Evolutionary conservation across 2,797 vertebrate species (phyloP).

Genomic region (Echiichthys vipera): DNA sequence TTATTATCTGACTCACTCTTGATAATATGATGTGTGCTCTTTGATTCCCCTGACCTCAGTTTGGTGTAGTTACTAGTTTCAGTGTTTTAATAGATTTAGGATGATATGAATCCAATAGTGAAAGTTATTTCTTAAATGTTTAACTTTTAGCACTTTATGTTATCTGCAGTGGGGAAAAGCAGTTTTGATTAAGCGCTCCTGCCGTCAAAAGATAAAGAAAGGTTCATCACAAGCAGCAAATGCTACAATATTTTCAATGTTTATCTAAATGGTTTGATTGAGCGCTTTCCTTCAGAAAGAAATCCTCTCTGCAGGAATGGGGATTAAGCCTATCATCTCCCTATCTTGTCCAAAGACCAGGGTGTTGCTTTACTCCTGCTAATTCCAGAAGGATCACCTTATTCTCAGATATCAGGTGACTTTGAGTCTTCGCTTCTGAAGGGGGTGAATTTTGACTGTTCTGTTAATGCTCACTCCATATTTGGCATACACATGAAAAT

Average conservation of each 20-base stretch:
- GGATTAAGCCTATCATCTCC: slow-evolving; percentile 71
- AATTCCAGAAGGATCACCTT: slow-evolving; percentile 62
- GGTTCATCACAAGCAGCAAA: slow-evolving; percentile 62
- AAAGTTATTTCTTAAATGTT: slow-evolving; percentile 62
- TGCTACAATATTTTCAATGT: slow-evolving; percentile 58
- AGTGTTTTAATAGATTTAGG: slow-evolving; percentile 57
- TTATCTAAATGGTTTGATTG: slow-evolving; percentile 71
- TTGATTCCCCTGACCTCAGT: slow-evolving; percentile 72
- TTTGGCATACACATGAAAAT: slow-evolving; percentile 28
- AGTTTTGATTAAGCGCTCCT: slow-evolving; percentile 57
- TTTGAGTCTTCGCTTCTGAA: slow-evolving; percentile 50
- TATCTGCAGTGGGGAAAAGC: slow-evolving; percentile 39
- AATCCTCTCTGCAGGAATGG: slow-evolving; percentile 49
- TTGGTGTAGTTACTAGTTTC: slow-evolving; percentile 62
- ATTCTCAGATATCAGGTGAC: slow-evolving; percentile 58
- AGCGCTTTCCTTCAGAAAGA: slow-evolving; percentile 60
- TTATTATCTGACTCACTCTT: slow-evolving; percentile 77
- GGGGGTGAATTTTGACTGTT: slow-evolving; percentile 37
- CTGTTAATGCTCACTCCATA: slow-evolving; percentile 21
- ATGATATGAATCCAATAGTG: slow-evolving; percentile 49
- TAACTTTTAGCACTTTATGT: slow-evolving; percentile 37
- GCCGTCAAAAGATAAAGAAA: slow-evolving; percentile 63
- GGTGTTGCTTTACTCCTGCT: slow-evolving; percentile 57
- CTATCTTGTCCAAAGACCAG: slow-evolving; percentile 62
- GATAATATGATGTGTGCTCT: slow-evolving; percentile 71